Evolutionary conservation across 2,888 invertebrate species (phyloP), one percentile per base, ranked within the genome.

Genomic region (Macrosoma leucophasiata): DNA sequence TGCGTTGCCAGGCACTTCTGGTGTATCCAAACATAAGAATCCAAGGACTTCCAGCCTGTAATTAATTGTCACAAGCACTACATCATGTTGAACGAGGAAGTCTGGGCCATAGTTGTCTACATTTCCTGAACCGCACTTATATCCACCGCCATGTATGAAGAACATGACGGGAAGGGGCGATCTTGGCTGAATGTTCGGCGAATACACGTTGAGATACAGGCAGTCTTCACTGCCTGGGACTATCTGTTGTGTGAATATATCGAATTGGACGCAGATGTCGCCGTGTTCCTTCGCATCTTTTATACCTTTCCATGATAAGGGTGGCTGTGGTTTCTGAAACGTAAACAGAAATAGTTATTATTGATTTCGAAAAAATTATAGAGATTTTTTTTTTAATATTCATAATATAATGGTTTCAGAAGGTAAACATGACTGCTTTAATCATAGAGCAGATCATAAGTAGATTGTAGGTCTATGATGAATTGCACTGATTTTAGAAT

Each of bases 181-280:
- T 0, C 14, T 14, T 2, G 62, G 55, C 1, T 41, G 43, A 2
- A 63, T 5, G 2, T 54, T 32, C 10, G 71, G 68, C 1, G 72
- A 51, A 30, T 74, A 76, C 1, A 76, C 64, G 25, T 75, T 75
- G 0, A 75, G 50, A 18, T 58, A 71, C 2, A 76, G 50, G 30
- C 75, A 76, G 26, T 76, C 70, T 48, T 73, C 71, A 13, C 35
- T 54, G 1, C 65, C 67, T 2, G 41, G 33, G 4, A 58, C 17
- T 1, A 46, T 11, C 9, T 41, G 11, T 0, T 53, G 35, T 1
- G 54, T 45, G 7, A 52, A 52, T 1, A 64, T 47, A 24, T 69
- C 62, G 2, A 40, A 35, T 38, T 75, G 75, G 19, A 51, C 57
- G 21, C 69, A 69, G 0, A 54, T 39, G 0, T 50, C 36, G 2